Evolutionary conservation across 2,113 vertebrate species (phyloP), one percentile per base, ranked within the genome.

Genomic region (Bolborhynchus lineola): DNA sequence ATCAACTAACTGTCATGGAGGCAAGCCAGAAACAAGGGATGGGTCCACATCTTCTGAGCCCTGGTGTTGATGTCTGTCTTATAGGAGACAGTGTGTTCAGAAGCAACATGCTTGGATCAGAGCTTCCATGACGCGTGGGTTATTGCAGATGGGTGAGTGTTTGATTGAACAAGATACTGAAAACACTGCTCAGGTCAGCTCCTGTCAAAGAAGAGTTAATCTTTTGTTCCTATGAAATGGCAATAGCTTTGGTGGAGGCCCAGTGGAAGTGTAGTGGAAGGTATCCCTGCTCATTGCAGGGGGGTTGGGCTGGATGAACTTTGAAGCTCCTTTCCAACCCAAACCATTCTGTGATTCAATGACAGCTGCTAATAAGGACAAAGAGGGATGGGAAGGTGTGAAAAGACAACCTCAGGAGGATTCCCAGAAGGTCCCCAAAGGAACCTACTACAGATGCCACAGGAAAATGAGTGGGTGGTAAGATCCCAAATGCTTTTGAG

Each of bases 91-190:
- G 24, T 13, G 15, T 31, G 18, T 3, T 52, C 42, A 28, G 52
- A 63, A 57, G 37, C 33, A 57, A 7, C n/a, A 14, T 29, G 28
- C 24, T 26, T 49, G 64, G 28, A 31, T 55, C 57, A 44, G 52
- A 28, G 42, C 13, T 39, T 69, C 55, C 1, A 7, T 41, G 24
- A 4, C 1, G 11, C 9, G 4, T 3, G 9, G 31, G 9, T 35
- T 52, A 47, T 6, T 60, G 76, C 20, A 57, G 46, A 14, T 9
- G 52, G 7, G 52, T 24, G 42, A 74, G 69, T 31, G 37, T 28
- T 9, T 50, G 20, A 42, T 23, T 24, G 76, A 82, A 29, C 17
- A 29, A 31, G 42, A 17, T 39, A 8, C 47, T 64, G 77, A 42
- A 44, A 86, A 44, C 42, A 69, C n/a, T 39, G 62, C 35, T 87